Conservation (phyloP, 2,797 vertebrate species). For the Pterois miles region DNA sequence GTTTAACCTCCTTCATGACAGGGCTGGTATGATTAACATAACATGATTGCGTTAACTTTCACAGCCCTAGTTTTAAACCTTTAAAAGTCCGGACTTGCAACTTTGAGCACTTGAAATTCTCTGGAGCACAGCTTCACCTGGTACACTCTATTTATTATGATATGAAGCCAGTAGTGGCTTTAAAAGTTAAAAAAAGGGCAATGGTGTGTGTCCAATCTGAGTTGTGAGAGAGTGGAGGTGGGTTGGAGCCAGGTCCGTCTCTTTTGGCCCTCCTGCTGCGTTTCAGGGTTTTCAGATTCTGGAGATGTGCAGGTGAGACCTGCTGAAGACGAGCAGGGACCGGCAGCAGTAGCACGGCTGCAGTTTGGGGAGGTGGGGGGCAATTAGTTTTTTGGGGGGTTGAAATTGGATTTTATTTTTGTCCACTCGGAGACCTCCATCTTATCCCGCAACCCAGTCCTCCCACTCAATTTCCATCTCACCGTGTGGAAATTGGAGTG, state of each 20-base stretch:
- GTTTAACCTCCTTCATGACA: too few relatives aligned
- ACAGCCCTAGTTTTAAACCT: neutral
- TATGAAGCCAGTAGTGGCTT: conserved; percentile 38
- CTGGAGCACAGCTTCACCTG: conserved; percentile 7
- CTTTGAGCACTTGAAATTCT: conserved; percentile 30
- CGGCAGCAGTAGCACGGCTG: neutral
- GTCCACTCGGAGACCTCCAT: conserved; percentile 78
- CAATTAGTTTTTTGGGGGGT: conserved; percentile 47
- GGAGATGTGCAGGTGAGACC: conserved; percentile 53
- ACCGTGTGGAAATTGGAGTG: conserved; percentile 80
- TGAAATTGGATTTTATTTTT: conserved; percentile 83
- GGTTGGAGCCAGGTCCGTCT: conserved; percentile 12
- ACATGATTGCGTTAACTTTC: too few relatives aligned
- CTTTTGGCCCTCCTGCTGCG: conserved; percentile 41
- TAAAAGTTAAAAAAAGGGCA: conserved; percentile 45
- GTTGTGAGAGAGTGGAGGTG: conserved; percentile 32
- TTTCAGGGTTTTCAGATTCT: conserved; percentile 63
- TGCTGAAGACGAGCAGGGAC: conserved; percentile 30
- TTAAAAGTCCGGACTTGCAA: conserved; percentile 26
- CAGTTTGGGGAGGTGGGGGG: conserved; percentile 11
- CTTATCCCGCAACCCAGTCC: conserved; percentile 80
- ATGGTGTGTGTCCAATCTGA: conserved; percentile 54
- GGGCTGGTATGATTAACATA: too few relatives aligned
- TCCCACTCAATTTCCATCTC: conserved; percentile 83
- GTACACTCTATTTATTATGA: conserved; percentile 22